Conservation (phyloP, 1,140 invertebrate species). For the Drosophila simulans region DNA sequence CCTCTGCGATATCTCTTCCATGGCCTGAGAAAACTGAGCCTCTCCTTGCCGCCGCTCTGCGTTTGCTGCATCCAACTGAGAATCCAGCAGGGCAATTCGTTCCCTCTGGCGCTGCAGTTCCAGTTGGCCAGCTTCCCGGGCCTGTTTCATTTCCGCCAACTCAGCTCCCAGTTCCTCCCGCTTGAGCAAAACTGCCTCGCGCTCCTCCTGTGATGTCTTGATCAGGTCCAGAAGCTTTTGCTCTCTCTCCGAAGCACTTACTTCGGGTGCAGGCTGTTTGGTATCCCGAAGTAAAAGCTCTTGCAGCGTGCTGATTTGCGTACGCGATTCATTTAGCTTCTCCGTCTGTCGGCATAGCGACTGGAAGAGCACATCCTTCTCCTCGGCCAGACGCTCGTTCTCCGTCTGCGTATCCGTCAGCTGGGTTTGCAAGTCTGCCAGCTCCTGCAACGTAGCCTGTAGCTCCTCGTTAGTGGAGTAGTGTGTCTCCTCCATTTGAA, state of each 20-base stretch:
- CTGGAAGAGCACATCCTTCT: constrained; percentile 94
- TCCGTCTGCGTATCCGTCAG: constrained; percentile 94
- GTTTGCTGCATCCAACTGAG: constrained; percentile 88
- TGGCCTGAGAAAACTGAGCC: constrained; percentile 88
- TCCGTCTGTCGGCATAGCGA: constrained; percentile 96
- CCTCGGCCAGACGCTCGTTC: constrained; percentile 93
- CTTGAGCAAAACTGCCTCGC: constrained; percentile 90
- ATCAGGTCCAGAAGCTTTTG: constrained; percentile 93
- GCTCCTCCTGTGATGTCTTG: constrained; percentile 93
- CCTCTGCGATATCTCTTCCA: constrained; percentile 88
- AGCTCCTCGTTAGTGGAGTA: constrained; percentile 96
- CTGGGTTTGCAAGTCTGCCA: constrained; percentile 94
- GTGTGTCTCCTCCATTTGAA: constrained; percentile 89
- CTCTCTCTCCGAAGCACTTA: constrained; percentile 90
- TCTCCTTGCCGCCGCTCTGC: constrained; percentile 90
- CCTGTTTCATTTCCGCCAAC: constrained; percentile 86
- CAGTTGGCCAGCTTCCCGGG: constrained; percentile 85
- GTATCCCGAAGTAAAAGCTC: constrained; percentile 87
- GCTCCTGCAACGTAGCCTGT: constrained; percentile 96
- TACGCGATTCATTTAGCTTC: constrained; percentile 93
- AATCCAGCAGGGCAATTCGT: constrained; percentile 88
- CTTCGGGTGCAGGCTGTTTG: constrained; percentile 87
- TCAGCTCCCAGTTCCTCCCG: constrained; percentile 91
- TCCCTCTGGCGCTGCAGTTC: constrained; percentile 89
- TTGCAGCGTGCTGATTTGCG: constrained; percentile 89